phyloP scores from a whole-genome alignment of 2,888 invertebrate genomes.

The Aphidius colemani region DNA sequence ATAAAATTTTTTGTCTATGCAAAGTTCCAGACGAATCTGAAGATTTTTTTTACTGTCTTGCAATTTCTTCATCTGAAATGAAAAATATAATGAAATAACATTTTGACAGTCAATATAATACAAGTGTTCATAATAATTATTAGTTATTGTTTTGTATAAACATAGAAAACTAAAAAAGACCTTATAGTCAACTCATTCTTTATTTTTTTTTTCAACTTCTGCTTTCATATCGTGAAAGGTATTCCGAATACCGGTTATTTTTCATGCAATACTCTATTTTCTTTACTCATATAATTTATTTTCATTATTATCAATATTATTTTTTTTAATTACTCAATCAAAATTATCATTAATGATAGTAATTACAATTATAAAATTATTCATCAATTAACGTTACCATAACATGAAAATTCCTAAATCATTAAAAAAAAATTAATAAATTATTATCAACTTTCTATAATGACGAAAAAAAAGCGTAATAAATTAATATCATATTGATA shows the following conservation, averaged over 20 bases:
- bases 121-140: no score
- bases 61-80: conserved; percentile 64
- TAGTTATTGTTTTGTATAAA: no score
- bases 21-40: conserved; percentile 47
- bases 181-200: no score
- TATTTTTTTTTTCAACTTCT: conserved; percentile 2
- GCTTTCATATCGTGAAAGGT: conserved; percentile 13
- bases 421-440: conserved; percentile 8
- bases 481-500: conserved; percentile 3
- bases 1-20: conserved; percentile 47
- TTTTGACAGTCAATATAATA: no score
- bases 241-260: conserved; percentile 1
- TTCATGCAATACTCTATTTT: neutral
- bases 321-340: no score
- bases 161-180: no score
- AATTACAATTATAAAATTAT: no score
- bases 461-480: conserved; percentile 8
- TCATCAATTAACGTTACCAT: no score
- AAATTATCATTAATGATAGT: no score
- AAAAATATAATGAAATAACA: neutral
- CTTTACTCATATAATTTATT: neutral
- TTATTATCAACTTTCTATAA: conserved; percentile 18
- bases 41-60: conserved; percentile 62
- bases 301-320: no score
- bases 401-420: neutral